Percentiles rank a stretch among this genome's conserved stretches.
These are phyloP conservation scores for Parochlus steinenii DNA, from an alignment of 2,888 invertebrate species.

Conservation along the genomic window DNA sequence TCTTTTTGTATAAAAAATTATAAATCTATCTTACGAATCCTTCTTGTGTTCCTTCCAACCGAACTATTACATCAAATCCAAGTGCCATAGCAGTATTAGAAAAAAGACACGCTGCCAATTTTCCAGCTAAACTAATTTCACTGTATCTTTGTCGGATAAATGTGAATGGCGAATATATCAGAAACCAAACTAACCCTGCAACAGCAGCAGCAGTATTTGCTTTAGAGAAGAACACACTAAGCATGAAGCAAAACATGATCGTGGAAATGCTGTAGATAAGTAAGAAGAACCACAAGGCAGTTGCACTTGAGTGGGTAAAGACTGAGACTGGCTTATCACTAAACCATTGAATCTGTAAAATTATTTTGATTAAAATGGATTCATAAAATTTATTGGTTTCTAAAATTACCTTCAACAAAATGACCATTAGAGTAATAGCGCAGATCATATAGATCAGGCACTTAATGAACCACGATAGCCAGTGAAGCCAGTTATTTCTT, in stretches of 20 bases:
- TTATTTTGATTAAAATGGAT: background rate
- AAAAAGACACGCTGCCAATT: constrained; percentile 42
- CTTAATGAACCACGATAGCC: constrained; percentile 67
- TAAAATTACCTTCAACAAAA: constrained; percentile 37
- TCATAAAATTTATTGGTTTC: background rate
- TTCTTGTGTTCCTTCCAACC: constrained; percentile 49
- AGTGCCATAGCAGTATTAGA: constrained; percentile 60
- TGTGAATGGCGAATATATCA: constrained; percentile 48
- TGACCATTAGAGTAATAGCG: constrained; percentile 35
- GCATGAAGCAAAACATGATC: constrained; percentile 54
- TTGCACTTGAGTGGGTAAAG: constrained; percentile 46
- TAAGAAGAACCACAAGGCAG: constrained; percentile 47
- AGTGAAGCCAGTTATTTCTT: constrained; percentile 52
- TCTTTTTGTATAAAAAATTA: constrained; percentile 9
- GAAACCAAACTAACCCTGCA: constrained; percentile 51
- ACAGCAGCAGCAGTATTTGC: constrained; percentile 56
- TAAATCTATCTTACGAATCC: too few relatives aligned
- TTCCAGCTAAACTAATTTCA: constrained; percentile 36
- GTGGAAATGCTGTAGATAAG: constrained; percentile 46
- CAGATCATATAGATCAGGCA: constrained; percentile 46
- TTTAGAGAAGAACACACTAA: constrained; percentile 58
- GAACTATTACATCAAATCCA: constrained; percentile 50
- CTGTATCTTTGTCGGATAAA: constrained; percentile 43
- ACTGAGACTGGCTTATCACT: constrained; percentile 27
- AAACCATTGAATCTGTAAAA: constrained; percentile 1